These are phyloP conservation scores for Pyrgilauda ruficollis DNA, from an alignment of 2,113 vertebrate species.

Conservation along the genomic window DNA sequence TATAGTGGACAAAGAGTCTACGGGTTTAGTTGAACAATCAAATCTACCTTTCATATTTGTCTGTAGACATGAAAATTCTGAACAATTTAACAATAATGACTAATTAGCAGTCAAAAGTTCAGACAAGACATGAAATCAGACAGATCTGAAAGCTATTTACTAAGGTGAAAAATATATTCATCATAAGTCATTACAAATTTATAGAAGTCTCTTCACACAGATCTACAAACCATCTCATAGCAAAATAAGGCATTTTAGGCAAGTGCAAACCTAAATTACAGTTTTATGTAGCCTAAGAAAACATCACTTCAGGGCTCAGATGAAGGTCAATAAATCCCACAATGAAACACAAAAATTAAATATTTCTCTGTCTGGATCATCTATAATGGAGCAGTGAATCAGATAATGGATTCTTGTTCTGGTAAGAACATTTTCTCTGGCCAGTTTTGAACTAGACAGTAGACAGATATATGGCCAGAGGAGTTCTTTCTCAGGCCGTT, in stretches of 20 bases:
- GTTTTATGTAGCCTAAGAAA: neutral
- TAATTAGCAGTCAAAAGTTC: neutral
- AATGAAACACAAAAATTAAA: neutral
- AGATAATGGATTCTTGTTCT: neutral
- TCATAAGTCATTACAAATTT: neutral
- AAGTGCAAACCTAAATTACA: neutral
- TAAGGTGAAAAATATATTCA: neutral
- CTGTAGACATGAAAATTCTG: neutral
- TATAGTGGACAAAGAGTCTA: neutral
- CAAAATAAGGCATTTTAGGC: neutral
- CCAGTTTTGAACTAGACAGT: neutral
- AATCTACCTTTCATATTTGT: neutral
- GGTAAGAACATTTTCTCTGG: neutral
- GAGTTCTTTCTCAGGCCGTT: neutral
- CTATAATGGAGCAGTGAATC: neutral
- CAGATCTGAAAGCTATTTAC: neutral
- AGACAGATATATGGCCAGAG: neutral
- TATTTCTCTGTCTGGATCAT: neutral
- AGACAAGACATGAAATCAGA: neutral
- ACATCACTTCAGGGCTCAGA: neutral
- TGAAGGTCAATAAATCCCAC: neutral
- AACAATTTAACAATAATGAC: neutral
- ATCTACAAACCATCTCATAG: neutral
- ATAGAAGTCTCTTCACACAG: neutral
- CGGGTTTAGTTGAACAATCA: neutral